Base-by-base conservation (phyloP, 2,888 invertebrate genomes). In the Calliphora vomitoria region DNA sequence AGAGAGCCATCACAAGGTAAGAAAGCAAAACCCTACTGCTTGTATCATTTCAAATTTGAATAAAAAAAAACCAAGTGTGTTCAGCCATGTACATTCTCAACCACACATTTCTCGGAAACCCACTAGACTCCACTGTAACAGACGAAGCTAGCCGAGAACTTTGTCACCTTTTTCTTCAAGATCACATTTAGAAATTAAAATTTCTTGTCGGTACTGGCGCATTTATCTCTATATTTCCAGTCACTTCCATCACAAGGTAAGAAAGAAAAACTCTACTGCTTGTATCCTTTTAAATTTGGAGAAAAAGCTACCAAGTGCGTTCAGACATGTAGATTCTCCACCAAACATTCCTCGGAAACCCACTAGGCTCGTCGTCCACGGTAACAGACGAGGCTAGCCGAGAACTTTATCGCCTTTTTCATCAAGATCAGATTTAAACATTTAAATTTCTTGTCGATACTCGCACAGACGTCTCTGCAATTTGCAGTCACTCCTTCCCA, bases 161-260 rank as follows among this genome's bases (percentile, higher is more conserved):
- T 15, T 35, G 11, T 60, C 60, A 15, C 60, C 31, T 35, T 60
- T 60, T 60, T 60, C 60, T 60, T 60, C 35, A 60, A 10, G 38
- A 41, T 41, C 38, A 8, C 6, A 41, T 60, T 15, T 35, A 10
- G 2, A 60, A 13, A 5, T 15, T 15, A 4, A 60, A 60, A 60
- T 35, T 35, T 35, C 60, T 35, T 60, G 35, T 60, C 60, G 35
- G 15, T 35, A 60, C 35, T 5, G 60, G 31, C 4, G 60, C 35
- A n/a, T n/a, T n/a, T n/a, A n/a, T n/a, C n/a, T n/a, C n/a, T n/a
- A n/a, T n/a, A 6, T 35, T 35, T 35, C 60, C 60, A 35, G 35
- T 15, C 6, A 60, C 15, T 35, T n/a, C 8, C 38, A 41, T 41
- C 38, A 8, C 8, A 41, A 41, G 38, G 38, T 41, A 41, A 41